phyloP scores from a whole-genome alignment of 2,888 invertebrate species.

The Euclidia mi region DNA sequence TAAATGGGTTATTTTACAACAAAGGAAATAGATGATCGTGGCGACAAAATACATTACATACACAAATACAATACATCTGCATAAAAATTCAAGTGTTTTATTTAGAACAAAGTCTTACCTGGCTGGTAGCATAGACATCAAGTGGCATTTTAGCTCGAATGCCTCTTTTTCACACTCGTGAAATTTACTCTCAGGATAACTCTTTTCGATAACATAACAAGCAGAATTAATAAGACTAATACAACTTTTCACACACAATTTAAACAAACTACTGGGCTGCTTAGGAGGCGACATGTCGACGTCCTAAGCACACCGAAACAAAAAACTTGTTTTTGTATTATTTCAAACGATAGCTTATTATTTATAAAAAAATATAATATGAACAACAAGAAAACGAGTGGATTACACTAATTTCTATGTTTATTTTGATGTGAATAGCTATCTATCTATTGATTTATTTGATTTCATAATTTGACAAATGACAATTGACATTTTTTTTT shows the following conservation, averaged over 20 bases:
- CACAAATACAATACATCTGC: too few species aligned
- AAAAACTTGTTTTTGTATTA: slow-evolving; percentile 19
- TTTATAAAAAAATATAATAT: slow-evolving; percentile 20
- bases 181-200: slow-evolving; percentile 76
- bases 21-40: too few species aligned
- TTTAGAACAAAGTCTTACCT: slow-evolving; percentile 67
- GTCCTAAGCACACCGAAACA: slow-evolving; percentile 28
- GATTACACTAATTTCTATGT: slow-evolving; percentile 30
- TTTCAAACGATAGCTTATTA: slow-evolving; percentile 14
- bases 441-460: slow-evolving; percentile 27
- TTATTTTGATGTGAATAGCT: slow-evolving; percentile 24
- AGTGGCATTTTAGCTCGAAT: slow-evolving; percentile 72
- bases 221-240: slow-evolving; percentile 82
- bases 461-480: too few species aligned
- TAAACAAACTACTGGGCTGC: slow-evolving; percentile 81
- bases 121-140: slow-evolving; percentile 81
- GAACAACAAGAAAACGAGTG: slow-evolving; percentile 15
- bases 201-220: slow-evolving; percentile 82
- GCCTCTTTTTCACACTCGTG: slow-evolving; percentile 77
- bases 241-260: slow-evolving; percentile 79
- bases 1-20: too few species aligned
- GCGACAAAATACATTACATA: too few species aligned
- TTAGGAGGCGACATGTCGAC: slow-evolving; percentile 82
- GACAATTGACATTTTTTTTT: too few species aligned
- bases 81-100: too few species aligned